phyloP scores from a whole-genome alignment of 2,888 invertebrate genomes.

The Busseola fusca region DNA sequence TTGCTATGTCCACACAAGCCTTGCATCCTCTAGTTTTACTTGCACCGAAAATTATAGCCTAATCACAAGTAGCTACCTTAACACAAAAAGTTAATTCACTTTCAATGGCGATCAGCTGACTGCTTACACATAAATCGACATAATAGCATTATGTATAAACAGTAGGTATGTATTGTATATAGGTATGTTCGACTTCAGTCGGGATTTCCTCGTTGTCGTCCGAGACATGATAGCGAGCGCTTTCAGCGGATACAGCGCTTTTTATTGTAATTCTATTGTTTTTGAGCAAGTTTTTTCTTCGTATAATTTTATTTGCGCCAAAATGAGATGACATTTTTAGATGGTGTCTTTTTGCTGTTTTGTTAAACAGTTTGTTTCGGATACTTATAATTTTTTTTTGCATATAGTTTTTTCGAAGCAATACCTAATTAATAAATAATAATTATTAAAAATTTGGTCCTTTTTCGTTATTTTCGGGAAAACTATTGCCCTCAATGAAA shows the following conservation, averaged over 20 bases:
- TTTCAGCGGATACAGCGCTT: slow-evolving; percentile 76
- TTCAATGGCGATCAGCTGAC: slow-evolving; percentile 81
- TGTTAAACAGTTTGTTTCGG: background rate
- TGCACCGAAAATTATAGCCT: slow-evolving; percentile 4
- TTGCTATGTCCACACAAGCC: background rate
- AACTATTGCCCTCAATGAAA: background rate
- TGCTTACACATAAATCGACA: slow-evolving; percentile 81
- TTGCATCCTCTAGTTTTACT: background rate
- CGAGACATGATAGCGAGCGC: slow-evolving; percentile 73
- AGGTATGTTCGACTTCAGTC: slow-evolving; percentile 69
- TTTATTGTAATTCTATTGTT: slow-evolving; percentile 51
- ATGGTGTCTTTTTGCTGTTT: background rate
- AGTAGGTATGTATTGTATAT: slow-evolving; percentile 63
- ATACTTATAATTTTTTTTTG: too few species aligned
- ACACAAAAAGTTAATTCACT: slow-evolving; percentile 69
- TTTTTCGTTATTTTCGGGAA: too few species aligned
- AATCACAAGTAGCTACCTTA: slow-evolving; percentile 26
- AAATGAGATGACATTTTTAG: slow-evolving; percentile 9
- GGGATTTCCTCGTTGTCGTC: slow-evolving; percentile 80
- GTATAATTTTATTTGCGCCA: slow-evolving; percentile 24
- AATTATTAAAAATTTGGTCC: too few species aligned
- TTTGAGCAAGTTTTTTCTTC: slow-evolving; percentile 31
- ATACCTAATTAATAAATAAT: background rate
- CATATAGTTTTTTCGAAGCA: too few species aligned
- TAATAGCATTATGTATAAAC: slow-evolving; percentile 74